Base-by-base conservation (phyloP, 2,888 invertebrate genomes). In the Phaonia tiefii region DNA sequence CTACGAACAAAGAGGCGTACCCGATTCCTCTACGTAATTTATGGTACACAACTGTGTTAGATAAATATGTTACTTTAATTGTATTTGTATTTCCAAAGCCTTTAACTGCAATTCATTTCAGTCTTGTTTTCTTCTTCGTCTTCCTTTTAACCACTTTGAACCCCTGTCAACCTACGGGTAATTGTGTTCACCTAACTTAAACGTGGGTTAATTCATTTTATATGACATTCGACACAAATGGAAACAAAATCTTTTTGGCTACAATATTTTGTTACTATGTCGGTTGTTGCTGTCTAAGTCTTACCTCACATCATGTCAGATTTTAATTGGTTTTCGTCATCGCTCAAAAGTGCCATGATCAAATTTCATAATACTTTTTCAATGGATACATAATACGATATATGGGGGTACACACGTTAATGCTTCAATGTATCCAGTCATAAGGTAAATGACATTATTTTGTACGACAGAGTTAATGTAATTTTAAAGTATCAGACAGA, bases 321-420 rank as follows among this genome's bases (percentile, higher is more conserved):
- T 76, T 72, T 75, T 74, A 83, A 81, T 81, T 83, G 81, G 31
- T 69, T 79, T 79, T 72, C 76, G 44, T 81, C 71, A 75, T 69
- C 17, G 22, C 20, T 20, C 49, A 65, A 46, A 20, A 11, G 13
- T 22, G 63, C 20, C 22, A 39, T 60, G 71, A 72, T 75, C 25
- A 72, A 72, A 46, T 79, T 72, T 75, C 79, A 75, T 75, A 72
- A 67, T 39, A 1, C 3, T 63, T 51, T 39, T 63, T 22, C 42
- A 20, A n/a, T n/a, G n/a, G n/a, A n/a, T n/a, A n/a, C n/a, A n/a
- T n/a, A n/a, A n/a, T n/a, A n/a, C n/a, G n/a, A n/a, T n/a, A n/a
- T n/a, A n/a, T n/a, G n/a, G n/a, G n/a, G n/a, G n/a, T n/a, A n/a
- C n/a, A n/a, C n/a, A n/a, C n/a, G n/a, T n/a, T n/a, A n/a, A n/a